These are phyloP conservation scores for Muntiacus muntjak DNA, from an alignment of 2,113 vertebrate species.

Conservation along the genomic window DNA sequence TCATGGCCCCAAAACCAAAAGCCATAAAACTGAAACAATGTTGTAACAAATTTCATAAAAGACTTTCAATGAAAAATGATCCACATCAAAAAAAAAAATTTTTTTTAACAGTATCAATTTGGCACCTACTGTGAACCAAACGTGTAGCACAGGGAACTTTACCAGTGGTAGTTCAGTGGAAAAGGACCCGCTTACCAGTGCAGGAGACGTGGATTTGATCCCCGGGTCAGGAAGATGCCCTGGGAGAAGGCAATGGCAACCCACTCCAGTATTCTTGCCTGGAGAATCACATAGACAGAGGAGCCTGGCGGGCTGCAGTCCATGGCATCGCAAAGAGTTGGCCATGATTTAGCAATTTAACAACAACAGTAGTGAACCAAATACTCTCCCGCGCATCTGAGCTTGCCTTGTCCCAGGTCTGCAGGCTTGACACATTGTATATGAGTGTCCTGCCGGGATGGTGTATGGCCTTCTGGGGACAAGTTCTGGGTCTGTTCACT, in stretches of 20 bases:
- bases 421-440: not conserved
- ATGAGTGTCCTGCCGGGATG: not conserved
- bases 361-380: not conserved
- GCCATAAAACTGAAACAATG: not conserved
- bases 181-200: not conserved
- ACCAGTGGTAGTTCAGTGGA: not conserved
- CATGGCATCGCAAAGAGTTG: fast-evolving
- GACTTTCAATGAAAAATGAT: not conserved
- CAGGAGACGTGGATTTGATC: not conserved
- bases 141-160: not conserved
- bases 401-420: not conserved
- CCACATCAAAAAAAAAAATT: not conserved
- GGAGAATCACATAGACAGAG: not conserved
- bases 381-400: not conserved
- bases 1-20: not conserved
- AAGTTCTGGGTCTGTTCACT: not conserved
- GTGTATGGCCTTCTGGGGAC: not conserved
- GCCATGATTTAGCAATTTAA: not conserved
- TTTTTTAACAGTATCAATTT: not conserved
- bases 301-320: not conserved
- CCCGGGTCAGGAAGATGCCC: not conserved
- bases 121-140: not conserved
- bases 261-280: not conserved
- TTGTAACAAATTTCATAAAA: not conserved
- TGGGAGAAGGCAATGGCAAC: not conserved